These are phyloP conservation scores for Triplophysa bombifrons DNA, from an alignment of 2,797 vertebrate genomes.

Conservation along the genomic window DNA sequence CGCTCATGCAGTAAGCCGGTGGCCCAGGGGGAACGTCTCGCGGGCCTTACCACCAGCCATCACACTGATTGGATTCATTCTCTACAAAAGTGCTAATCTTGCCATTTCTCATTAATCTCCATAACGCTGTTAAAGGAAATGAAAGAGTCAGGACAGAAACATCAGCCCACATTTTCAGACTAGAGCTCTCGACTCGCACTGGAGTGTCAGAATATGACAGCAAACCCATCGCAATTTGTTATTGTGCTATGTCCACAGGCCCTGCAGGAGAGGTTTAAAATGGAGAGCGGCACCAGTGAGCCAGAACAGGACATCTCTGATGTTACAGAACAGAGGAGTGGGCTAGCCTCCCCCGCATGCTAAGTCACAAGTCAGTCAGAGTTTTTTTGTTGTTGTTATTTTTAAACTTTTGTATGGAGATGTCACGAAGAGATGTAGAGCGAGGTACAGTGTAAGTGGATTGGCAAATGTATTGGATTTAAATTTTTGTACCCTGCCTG, in stretches of 20 bases:
- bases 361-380: not conserved
- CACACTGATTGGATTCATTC: slow-evolving; percentile 28
- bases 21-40: slow-evolving; percentile 24
- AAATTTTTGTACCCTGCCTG: too few species aligned
- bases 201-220: slow-evolving; percentile 29
- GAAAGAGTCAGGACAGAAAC: slow-evolving; percentile 2
- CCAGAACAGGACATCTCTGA: slow-evolving; percentile 67
- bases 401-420: not conserved
- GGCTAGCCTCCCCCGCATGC: slow-evolving; percentile 26
- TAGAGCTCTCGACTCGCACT: slow-evolving; percentile 7
- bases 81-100: slow-evolving; percentile 31
- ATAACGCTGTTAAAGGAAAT: slow-evolving; percentile 10
- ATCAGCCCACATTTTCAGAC: slow-evolving; percentile 17
- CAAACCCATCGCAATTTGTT: slow-evolving; percentile 16
- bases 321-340: slow-evolving; percentile 68
- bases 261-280: slow-evolving; percentile 73
- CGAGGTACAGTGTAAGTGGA: not conserved
- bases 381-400: not conserved
- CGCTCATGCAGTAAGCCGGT: slow-evolving; percentile 22
- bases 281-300: slow-evolving; percentile 67
- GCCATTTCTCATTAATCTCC: slow-evolving; percentile 33
- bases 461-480: not conserved
- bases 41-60: slow-evolving; percentile 25
- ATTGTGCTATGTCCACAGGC: slow-evolving; percentile 59
- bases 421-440: not conserved